phyloP scores from a whole-genome alignment of 2,113 vertebrate species.

The Nothobranchius furzeri region DNA sequence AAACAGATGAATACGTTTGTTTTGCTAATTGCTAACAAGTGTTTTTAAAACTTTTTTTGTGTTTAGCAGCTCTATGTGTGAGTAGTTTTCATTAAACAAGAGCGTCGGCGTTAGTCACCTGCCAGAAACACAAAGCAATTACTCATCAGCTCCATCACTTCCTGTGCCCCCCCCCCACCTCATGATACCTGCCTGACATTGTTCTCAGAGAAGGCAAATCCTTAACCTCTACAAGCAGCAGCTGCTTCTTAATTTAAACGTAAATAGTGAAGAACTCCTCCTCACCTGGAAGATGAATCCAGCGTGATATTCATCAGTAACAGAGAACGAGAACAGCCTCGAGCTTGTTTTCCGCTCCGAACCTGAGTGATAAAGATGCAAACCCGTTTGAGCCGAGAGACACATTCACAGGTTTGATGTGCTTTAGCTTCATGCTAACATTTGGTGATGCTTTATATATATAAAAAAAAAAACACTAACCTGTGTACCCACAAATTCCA shows the following conservation, averaged over 20 bases:
- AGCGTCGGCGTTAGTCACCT: constrained; percentile 33
- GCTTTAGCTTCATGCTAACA: neutral
- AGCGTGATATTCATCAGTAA: neutral
- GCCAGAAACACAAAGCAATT: constrained; percentile 59
- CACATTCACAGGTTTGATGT: neutral
- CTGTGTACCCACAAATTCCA: no score
- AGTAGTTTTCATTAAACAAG: neutral
- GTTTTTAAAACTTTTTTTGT: no score
- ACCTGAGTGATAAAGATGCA: neutral
- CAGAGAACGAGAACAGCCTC: neutral
- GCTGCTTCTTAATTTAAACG: constrained; percentile 31
- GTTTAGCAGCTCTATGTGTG: no score
- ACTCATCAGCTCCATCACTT: constrained; percentile 44
- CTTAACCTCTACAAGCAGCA: constrained; percentile 11
- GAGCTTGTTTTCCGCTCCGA: neutral
- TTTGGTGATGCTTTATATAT: no score
- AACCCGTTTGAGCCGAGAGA: neutral
- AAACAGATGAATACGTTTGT: no score
- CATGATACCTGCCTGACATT: constrained; percentile 31
- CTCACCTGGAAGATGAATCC: neutral
- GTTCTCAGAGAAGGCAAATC: constrained; percentile 49
- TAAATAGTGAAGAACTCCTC: constrained; percentile 4
- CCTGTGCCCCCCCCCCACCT: neutral
- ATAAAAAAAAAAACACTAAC: no score
- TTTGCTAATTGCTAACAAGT: no score